phyloP scores from a whole-genome alignment of 2,113 vertebrate genomes.

The Sphaerodactylus townsendi region DNA sequence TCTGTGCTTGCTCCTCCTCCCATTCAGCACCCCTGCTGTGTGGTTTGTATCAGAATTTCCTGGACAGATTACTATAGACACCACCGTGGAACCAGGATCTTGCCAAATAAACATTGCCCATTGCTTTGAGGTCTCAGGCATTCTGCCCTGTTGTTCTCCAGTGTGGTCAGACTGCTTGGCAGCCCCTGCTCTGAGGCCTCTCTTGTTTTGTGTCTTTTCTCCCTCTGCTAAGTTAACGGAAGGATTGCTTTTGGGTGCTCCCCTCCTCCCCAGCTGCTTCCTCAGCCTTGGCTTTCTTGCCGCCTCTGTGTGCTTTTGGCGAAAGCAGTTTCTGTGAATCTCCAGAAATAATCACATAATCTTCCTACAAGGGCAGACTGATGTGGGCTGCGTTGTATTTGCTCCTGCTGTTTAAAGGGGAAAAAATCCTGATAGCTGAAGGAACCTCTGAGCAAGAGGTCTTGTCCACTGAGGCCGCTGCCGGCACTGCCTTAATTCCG shows the following conservation, averaged over 20 bases:
- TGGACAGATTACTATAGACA: background rate
- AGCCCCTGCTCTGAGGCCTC: background rate
- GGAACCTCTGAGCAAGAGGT: too few species aligned
- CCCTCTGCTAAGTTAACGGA: background rate
- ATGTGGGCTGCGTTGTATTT: background rate
- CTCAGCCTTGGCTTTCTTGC: background rate
- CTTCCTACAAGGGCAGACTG: background rate
- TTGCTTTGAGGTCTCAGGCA: too few species aligned
- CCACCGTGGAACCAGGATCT: background rate
- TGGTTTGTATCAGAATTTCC: background rate
- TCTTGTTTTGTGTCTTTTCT: slow-evolving; percentile 2
- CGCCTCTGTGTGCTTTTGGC: background rate
- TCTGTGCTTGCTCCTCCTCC: background rate
- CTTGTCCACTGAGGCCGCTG: too few species aligned
- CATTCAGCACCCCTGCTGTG: background rate
- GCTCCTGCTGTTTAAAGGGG: background rate
- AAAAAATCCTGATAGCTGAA: background rate
- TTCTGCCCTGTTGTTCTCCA: too few species aligned
- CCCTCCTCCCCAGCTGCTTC: background rate
- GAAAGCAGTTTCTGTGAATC: background rate
- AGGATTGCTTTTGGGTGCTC: background rate
- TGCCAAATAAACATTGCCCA: background rate
- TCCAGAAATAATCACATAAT: background rate
- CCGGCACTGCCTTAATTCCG: background rate
- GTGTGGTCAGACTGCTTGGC: background rate